These are phyloP conservation scores for Acestrorhynchus altus DNA, from an alignment of 2,797 vertebrate genomes.

Conservation along the genomic window DNA sequence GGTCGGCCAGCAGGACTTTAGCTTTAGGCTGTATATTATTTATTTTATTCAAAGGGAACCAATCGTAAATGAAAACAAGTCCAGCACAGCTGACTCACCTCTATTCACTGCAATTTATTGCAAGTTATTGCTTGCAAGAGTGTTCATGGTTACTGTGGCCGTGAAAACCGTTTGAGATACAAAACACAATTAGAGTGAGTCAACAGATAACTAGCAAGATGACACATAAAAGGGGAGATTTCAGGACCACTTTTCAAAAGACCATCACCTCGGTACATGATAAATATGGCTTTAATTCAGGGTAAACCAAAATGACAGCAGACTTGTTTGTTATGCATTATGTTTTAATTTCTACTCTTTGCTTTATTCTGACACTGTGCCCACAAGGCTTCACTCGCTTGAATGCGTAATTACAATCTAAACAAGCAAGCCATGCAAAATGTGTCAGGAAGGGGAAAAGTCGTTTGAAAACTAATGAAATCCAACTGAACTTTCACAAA, in stretches of 20 bases:
- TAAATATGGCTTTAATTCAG: conserved; percentile 19
- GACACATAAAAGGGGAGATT: conserved; percentile 18
- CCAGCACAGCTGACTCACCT: background rate
- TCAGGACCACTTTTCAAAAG: conserved; percentile 1
- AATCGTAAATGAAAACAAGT: conserved; percentile 5
- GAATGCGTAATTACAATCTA: conserved; percentile 43
- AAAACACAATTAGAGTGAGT: background rate
- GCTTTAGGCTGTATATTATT: too few relatives aligned
- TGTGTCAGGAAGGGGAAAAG: conserved; percentile 18
- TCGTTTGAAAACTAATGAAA: conserved; percentile 37
- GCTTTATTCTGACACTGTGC: conserved; percentile 43
- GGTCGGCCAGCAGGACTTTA: background rate
- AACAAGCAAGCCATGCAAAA: conserved; percentile 5
- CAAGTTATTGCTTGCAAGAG: background rate
- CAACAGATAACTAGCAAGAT: conserved; percentile 1
- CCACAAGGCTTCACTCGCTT: conserved; percentile 36
- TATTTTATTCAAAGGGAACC: background rate
- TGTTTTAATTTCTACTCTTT: conserved; percentile 42
- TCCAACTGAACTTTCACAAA: conserved; percentile 24
- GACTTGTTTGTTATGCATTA: conserved; percentile 34
- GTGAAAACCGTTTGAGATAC: background rate
- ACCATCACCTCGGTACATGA: conserved; percentile 3
- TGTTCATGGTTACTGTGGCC: background rate
- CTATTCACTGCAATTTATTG: background rate
- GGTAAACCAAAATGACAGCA: conserved; percentile 33